Conservation (phyloP, 1,140 invertebrate species). For the Chymomyza costata region DNA sequence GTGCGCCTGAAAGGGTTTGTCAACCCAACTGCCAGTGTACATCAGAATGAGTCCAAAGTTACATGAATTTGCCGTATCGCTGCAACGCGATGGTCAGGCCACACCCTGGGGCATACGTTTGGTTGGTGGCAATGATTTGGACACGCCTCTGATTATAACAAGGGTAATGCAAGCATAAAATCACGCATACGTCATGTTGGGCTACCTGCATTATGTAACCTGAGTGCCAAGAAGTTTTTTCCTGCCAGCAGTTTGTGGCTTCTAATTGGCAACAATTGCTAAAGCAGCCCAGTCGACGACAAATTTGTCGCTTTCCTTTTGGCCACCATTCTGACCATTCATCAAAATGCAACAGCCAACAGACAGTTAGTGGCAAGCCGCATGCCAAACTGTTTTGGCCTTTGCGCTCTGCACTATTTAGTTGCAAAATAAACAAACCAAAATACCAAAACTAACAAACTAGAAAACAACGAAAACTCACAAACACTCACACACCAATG, state of each 20-base stretch:
- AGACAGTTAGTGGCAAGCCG: conserved; percentile 27
- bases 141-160: conserved; percentile 91
- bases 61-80: conserved; percentile 83
- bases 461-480: conserved; percentile 25
- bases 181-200: conserved; percentile 3
- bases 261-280: conserved; percentile 18
- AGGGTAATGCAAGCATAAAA: conserved; percentile 79
- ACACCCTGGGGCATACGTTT: conserved; percentile 94
- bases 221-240: conserved; percentile 26
- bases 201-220: conserved; percentile 46
- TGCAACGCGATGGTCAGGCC: conserved; percentile 84
- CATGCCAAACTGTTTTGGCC: conserved; percentile 50
- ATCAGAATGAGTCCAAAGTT: conserved; percentile 78
- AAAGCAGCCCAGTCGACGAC: not conserved
- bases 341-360: conserved; percentile 36
- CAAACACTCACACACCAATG: conserved; percentile 25
- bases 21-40: not conserved
- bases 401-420: conserved; percentile 49
- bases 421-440: conserved; percentile 35
- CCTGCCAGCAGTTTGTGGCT: conserved; percentile 2
- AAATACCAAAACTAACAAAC: conserved; percentile 4
- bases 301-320: conserved; percentile 38
- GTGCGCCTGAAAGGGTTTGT: conserved; percentile 11
- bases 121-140: conserved; percentile 91
- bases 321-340: conserved; percentile 36